phyloP scores from a whole-genome alignment of 2,113 vertebrate genomes.

The Ciconia boyciana region DNA sequence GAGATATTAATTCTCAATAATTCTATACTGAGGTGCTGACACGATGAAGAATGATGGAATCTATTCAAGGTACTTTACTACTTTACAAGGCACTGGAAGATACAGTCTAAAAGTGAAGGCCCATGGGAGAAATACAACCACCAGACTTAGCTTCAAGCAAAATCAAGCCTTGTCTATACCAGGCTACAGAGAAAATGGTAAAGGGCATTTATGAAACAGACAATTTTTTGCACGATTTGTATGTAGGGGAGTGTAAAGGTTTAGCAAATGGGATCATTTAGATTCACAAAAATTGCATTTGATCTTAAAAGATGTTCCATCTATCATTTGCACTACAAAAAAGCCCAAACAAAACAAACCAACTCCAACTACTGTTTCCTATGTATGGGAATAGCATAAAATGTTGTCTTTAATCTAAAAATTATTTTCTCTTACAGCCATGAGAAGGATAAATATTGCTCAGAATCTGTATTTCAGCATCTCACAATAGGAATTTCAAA shows the following conservation, averaged over 20 bases:
- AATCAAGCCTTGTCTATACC: constrained; percentile 51
- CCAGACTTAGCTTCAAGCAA: background rate
- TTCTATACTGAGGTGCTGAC: constrained; percentile 68
- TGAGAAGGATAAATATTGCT: background rate
- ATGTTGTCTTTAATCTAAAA: background rate
- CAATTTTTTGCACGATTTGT: background rate
- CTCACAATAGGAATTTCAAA: background rate
- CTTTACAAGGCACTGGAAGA: constrained; percentile 55
- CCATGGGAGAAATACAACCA: background rate
- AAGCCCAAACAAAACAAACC: background rate
- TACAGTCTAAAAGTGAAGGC: constrained; percentile 72
- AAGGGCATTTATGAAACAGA: background rate
- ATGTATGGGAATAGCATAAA: background rate
- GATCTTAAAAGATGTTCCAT: background rate
- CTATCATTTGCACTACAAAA: background rate
- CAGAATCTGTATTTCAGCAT: background rate
- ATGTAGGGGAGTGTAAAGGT: background rate
- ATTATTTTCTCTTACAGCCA: background rate
- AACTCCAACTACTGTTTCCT: background rate
- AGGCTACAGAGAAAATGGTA: constrained; percentile 72
- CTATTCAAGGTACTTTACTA: constrained; percentile 73
- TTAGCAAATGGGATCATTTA: background rate
- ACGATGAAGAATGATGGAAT: constrained; percentile 68
- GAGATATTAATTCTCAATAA: background rate
- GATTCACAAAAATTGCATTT: background rate